Conservation (phyloP, 2,888 invertebrate genomes). For the Tenthredo amoena region DNA sequence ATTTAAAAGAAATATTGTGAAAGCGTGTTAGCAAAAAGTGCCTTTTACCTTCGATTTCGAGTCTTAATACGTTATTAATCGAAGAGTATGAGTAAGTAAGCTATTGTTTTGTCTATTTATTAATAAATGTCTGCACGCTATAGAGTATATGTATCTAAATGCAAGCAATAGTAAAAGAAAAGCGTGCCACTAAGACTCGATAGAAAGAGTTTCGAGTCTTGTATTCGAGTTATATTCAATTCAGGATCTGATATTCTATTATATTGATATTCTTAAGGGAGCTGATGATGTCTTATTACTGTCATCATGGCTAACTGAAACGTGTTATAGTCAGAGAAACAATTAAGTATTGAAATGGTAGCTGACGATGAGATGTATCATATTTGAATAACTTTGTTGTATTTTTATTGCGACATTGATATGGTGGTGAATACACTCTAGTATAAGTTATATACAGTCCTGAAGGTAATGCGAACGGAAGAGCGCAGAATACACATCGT, state of each 20-base stretch:
- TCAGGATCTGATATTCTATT: not conserved
- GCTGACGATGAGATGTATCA: not conserved
- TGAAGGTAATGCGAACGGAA: not conserved
- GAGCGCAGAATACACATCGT: not conserved
- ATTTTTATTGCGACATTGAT: not conserved
- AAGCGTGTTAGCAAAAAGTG: not conserved
- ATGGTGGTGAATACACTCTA: slow-evolving; percentile 6
- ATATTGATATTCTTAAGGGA: slow-evolving; percentile 2
- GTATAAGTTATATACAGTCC: not conserved
- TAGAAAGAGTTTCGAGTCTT: not conserved
- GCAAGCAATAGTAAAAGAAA: not conserved
- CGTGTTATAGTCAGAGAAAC: not conserved
- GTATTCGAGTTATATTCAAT: not conserved
- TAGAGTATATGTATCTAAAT: not conserved
- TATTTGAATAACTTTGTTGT: not conserved
- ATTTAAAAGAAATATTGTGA: not conserved
- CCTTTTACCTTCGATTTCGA: not conserved
- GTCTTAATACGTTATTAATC: not conserved
- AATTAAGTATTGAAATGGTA: slow-evolving; percentile 3
- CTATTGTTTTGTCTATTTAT: not conserved
- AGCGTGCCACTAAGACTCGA: not conserved
- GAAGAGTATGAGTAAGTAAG: slow-evolving; percentile 4
- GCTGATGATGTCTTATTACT: not conserved
- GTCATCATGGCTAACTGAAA: not conserved
- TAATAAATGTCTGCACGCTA: not conserved